Conservation (phyloP, 2,797 vertebrate genomes). For the Gastrophryne carolinensis region DNA sequence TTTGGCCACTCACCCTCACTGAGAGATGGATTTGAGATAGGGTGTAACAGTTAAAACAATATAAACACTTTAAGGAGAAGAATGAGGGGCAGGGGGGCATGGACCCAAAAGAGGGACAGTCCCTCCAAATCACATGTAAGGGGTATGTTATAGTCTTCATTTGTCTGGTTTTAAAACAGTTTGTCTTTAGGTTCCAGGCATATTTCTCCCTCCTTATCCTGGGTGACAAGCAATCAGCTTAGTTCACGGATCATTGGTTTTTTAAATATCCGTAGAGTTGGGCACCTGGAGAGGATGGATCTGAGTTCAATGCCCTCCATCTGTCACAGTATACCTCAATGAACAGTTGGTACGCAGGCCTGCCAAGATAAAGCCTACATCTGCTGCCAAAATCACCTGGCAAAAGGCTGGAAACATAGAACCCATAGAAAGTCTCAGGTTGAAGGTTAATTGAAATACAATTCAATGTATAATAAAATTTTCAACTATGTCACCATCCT, state of each 20-base stretch:
- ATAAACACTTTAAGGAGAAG: no score
- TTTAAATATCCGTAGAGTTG: constrained; percentile 25
- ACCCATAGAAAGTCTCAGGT: no score
- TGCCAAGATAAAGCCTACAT: constrained; percentile 42
- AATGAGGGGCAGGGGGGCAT: no score
- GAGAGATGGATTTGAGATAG: no score
- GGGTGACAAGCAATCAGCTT: constrained; percentile 12
- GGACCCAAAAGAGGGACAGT: no score
- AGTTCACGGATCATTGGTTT: constrained; percentile 32
- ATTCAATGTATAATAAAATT: constrained; percentile 4
- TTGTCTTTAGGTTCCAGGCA: not conserved
- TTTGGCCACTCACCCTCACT: no score
- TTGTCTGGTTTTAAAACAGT: no score
- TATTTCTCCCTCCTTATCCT: not conserved
- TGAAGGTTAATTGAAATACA: constrained; percentile 21
- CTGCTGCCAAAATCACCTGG: constrained; percentile 32
- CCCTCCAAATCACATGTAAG: no score
- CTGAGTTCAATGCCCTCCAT: constrained; percentile 36
- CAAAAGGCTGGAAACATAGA: constrained; percentile 20
- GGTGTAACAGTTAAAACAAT: no score
- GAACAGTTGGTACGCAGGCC: constrained; percentile 38
- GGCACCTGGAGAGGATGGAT: constrained; percentile 35
- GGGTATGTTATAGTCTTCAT: no score
- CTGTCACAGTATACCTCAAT: constrained; percentile 44
- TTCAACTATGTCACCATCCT: constrained; percentile 2